Evolutionary conservation across 2,888 invertebrate species (phyloP), one percentile per base, ranked within the genome.

Genomic region (Hermaeophaga mercurialis): DNA sequence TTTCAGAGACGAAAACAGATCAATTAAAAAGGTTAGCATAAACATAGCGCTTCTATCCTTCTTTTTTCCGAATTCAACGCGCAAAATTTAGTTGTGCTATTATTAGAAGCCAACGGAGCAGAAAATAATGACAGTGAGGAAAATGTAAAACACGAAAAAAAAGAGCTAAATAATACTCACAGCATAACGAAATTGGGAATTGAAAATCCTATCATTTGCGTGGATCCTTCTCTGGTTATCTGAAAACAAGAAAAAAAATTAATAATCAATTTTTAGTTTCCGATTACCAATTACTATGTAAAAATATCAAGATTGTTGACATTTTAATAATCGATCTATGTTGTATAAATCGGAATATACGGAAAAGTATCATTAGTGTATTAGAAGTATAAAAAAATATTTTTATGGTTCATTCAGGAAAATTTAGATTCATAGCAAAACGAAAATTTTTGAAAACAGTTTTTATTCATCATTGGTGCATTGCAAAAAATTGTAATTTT

Each of bases 151-250:
- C 17, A 36, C 6, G 22, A 24, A 31, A n/a, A n/a, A n/a, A n/a
- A n/a, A n/a, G n/a, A n/a, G n/a, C n/a, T n/a, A n/a, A n/a, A n/a
- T n/a, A n/a, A 43, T 68, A 88, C 94, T 94, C 86, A 98, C 98
- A 76, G 98, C 96, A 84, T 99, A 99, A 80, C 91, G 91, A 84
- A 96, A 98, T 82, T 94, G 91, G 74, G 91, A 87, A 84, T 99
- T 99, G 82, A 90, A 96, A 76, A 87, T 89, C 79, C 93, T 88
- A 83, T 98, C 94, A 81, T 98, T 98, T 75, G 96, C 96, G 83
- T 89, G 90, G 78, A 99, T 96, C 84, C 90, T 86, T 82, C 97
- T 88, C 85, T 96, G 96, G 81, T 92, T 90, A 84, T 96, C 97
- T 97, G 88, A 47, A 88, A 87, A 77, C 79, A 79, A 75, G 79